A percentile compares a stretch with the other conserved stretches of the same genome.
phyloP scores from a whole-genome alignment of 2,113 vertebrate genomes.

The Holacanthus passer region DNA sequence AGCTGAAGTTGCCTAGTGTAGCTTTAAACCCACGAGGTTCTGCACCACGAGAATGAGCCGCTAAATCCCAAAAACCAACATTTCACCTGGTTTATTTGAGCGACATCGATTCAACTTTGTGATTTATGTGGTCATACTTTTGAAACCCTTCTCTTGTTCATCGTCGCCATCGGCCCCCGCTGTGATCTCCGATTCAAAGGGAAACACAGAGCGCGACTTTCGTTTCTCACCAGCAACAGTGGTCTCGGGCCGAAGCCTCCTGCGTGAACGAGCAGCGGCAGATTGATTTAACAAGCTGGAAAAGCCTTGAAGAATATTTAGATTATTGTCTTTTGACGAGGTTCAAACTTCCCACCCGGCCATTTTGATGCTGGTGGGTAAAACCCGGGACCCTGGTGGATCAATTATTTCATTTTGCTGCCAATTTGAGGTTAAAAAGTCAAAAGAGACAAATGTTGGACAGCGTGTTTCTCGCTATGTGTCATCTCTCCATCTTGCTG shows the following conservation, averaged over 20 bases:
- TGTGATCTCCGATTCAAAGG: constrained; percentile 55
- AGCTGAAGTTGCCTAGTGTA: constrained; percentile 57
- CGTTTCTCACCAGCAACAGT: constrained; percentile 73
- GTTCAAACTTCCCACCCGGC: too few species aligned
- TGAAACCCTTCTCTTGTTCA: background rate
- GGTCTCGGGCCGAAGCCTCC: constrained; percentile 61
- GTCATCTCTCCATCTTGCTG: constrained; percentile 24
- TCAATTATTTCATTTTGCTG: background rate
- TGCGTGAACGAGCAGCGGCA: constrained; percentile 11
- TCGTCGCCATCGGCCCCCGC: constrained; percentile 7
- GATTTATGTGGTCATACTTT: background rate
- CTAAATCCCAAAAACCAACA: constrained; percentile 34
- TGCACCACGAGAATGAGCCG: constrained; percentile 55
- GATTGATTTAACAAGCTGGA: background rate
- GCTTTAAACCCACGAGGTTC: constrained; percentile 44
- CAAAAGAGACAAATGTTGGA: background rate
- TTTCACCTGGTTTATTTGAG: constrained; percentile 8
- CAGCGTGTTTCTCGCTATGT: too few species aligned
- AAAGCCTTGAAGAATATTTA: background rate
- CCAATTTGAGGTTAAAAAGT: background rate
- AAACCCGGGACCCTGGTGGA: background rate
- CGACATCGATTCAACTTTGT: background rate
- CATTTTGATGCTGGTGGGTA: background rate
- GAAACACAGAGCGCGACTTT: constrained; percentile 71
- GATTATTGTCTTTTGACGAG: background rate